Evolutionary conservation across 2,113 vertebrate species (phyloP).

Genomic region (Rhynchomys soricoides): DNA sequence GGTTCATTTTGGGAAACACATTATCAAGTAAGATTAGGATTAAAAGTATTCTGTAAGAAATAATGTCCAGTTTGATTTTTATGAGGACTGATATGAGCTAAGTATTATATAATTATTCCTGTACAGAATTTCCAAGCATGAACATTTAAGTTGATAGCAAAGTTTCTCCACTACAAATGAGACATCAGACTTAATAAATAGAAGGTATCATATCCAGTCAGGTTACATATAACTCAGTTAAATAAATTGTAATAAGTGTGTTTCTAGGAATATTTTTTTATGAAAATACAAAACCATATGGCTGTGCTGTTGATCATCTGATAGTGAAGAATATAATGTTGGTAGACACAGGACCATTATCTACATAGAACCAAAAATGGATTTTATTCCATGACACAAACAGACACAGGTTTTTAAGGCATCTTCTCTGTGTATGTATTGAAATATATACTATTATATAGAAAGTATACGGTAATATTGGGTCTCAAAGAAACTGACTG

Average conservation of each 20-base stretch:
- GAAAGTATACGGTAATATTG: not conserved
- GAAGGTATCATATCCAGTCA: not conserved
- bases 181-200: slow-evolving; percentile 2
- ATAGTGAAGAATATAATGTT: not conserved
- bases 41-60: not conserved
- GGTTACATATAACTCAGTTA: not conserved
- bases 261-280: not conserved
- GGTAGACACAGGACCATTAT: not conserved
- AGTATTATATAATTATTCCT: not conserved
- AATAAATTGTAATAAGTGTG: not conserved
- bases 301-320: not conserved
- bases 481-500: not conserved
- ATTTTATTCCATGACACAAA: not conserved
- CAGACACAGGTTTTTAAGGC: not conserved
- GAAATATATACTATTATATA: not conserved
- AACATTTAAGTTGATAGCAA: not conserved
- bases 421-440: not conserved
- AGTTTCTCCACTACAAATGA: not conserved
- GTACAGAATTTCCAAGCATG: not conserved
- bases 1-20: not conserved
- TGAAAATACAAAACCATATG: not conserved
- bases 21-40: not conserved
- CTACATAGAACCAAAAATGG: not conserved
- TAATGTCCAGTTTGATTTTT: not conserved
- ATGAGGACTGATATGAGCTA: not conserved